Base-by-base conservation (phyloP, 1,140 invertebrate species). In the Drosophila santomea region DNA sequence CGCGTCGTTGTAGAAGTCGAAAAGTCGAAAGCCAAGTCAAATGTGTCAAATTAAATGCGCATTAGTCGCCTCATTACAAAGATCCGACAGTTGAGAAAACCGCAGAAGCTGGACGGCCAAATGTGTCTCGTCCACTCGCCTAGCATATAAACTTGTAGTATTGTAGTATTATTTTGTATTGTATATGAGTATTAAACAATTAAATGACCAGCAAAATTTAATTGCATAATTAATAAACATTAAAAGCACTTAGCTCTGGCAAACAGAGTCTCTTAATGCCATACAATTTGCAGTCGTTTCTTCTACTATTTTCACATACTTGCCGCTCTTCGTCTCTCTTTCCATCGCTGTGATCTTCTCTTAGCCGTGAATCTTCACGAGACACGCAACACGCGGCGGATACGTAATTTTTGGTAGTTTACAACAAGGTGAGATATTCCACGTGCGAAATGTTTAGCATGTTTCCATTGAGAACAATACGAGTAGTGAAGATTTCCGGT, bases 171-270 rank as follows among this genome's bases (percentile, higher is more conserved):
- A 20, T 44, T 54, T 43, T 35, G 39, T 52, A 14, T 55, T 55
- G 7, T 25, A 20, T 57, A 52, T 62, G 47, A 78, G 66, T 84
- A 80, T 78, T 75, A 78, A 76, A 86, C 82, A 86, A 86, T 86
- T 88, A 86, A 86, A 80, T 88, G 83, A 66, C 83, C 79, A 79
- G 80, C 81, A 78, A 83, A 78, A 80, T 80, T 88, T 88, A 88
- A 88, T 83, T 88, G 84, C 84, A 88, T 89, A 88, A 88, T 88
- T 88, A 88, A 88, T 88, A 88, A 88, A 88, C 84, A 88, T 88
- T 88, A 88, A 89, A 89, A 88, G 84, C 84, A 88, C 84, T 88
- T 88, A 88, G 76, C 69, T 86, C 78, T 75, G 69, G 83, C 83
- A 86, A 86, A 72, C 79, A 80, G 79, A 62, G 51, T 73, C 80